Percentiles rank a stretch among this genome's conserved stretches.
phyloP scores from a whole-genome alignment of 2,113 vertebrate species.

The Engraulis encrasicolus region DNA sequence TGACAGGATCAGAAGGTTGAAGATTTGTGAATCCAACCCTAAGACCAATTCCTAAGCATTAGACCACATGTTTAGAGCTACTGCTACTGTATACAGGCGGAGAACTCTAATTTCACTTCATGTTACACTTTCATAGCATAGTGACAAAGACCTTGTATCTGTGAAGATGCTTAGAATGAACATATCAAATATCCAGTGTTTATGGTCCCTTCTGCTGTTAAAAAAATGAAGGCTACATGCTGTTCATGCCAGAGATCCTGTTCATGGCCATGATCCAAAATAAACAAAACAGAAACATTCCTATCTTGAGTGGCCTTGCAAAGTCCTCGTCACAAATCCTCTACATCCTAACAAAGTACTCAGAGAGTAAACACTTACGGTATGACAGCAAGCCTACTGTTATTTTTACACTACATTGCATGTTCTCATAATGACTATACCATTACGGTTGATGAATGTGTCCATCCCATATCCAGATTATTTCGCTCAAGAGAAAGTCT shows the following conservation, averaged over 20 bases:
- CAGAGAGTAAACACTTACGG: not conserved
- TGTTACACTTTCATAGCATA: no score
- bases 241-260: not conserved
- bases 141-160: no score
- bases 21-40: no score
- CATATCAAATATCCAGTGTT: not conserved
- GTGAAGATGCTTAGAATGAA: not conserved
- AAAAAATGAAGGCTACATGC: slow-evolving; percentile 1
- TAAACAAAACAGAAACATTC: slow-evolving; percentile 1
- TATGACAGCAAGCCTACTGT: not conserved
- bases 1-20: no score
- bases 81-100: no score
- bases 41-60: no score
- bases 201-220: not conserved
- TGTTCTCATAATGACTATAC: not conserved
- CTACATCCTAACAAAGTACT: not conserved
- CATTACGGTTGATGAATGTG: not conserved
- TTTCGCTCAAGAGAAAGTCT: not conserved
- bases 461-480: not conserved
- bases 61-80: no score
- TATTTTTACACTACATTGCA: not conserved
- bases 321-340: not conserved
- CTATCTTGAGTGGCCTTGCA: not conserved
- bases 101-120: no score
- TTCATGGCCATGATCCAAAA: not conserved